Evolutionary conservation across 2,113 vertebrate species (phyloP).

Genomic region (Zeus faber): DNA sequence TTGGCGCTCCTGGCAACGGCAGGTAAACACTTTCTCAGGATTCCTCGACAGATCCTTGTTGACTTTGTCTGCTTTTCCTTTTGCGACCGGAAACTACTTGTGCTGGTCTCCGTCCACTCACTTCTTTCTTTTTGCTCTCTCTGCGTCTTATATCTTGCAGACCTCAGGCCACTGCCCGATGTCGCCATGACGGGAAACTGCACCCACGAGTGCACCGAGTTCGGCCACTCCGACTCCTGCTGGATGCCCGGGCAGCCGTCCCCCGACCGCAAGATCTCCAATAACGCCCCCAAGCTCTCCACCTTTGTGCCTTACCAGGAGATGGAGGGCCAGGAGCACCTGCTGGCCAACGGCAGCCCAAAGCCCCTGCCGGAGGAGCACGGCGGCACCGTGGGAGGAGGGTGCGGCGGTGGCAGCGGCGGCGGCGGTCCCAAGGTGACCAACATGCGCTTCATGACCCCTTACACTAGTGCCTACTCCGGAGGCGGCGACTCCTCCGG

Average conservation of each 20-base stretch:
- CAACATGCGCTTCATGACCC: slow-evolving; percentile 94
- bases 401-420: slow-evolving; percentile 56
- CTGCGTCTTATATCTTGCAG: slow-evolving; percentile 54
- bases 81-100: no score
- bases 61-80: no score
- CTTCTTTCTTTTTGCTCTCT: neutral
- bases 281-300: slow-evolving; percentile 91
- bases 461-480: slow-evolving; percentile 97
- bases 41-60: no score
- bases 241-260: slow-evolving; percentile 98
- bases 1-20: no score
- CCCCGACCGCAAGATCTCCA: slow-evolving; percentile 85
- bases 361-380: slow-evolving; percentile 88
- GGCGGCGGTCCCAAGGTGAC: slow-evolving; percentile 85
- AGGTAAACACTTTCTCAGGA: no score
- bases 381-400: no score
- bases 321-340: slow-evolving; percentile 89
- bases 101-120: no score
- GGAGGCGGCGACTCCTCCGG: slow-evolving; percentile 86
- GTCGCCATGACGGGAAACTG: slow-evolving; percentile 98
- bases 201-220: slow-evolving; percentile 95
- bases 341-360: slow-evolving; percentile 89
- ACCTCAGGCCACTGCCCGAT: slow-evolving; percentile 93
- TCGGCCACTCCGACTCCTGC: slow-evolving; percentile 96
- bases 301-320: slow-evolving; percentile 99